phyloP scores from a whole-genome alignment of 2,113 vertebrate genomes.

The Paramormyrops kingsleyae region DNA sequence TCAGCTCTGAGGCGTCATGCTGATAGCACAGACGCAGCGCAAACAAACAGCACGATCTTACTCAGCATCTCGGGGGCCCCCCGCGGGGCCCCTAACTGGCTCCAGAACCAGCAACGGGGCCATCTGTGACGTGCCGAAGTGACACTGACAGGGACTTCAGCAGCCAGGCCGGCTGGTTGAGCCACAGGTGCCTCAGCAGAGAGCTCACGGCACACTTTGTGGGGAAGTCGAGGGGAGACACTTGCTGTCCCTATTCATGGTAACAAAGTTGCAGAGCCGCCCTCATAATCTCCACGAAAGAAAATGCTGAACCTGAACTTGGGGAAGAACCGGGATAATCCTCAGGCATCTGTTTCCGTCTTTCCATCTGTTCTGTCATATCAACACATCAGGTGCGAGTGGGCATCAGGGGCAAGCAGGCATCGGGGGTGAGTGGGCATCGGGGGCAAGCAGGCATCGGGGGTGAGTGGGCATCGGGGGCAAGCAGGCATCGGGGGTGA shows the following conservation, averaged over 20 bases:
- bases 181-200: not conserved
- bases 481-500: too few relatives aligned
- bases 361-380: not conserved
- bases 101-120: not conserved
- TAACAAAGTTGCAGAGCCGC: slow-evolving; percentile 46
- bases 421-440: not conserved
- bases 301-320: not conserved
- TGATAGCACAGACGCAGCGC: not conserved
- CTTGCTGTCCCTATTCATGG: slow-evolving; percentile 46
- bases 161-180: not conserved
- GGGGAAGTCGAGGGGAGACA: not conserved
- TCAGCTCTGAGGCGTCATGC: not conserved
- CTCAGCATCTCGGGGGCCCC: not conserved
- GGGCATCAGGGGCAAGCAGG: not conserved
- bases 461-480: too few relatives aligned
- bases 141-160: not conserved
- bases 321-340: not conserved
- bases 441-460: not conserved
- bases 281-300: slow-evolving; percentile 54
- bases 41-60: slow-evolving; percentile 1
- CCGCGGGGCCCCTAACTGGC: not conserved
- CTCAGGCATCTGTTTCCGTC: not conserved
- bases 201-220: not conserved
- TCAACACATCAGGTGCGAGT: not conserved
- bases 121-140: not conserved